A percentile compares a stretch with the other conserved stretches of the same genome.
These are phyloP conservation scores for Lutjanus campechanus DNA, from an alignment of 2,797 vertebrate genomes.

Conservation along the genomic window DNA sequence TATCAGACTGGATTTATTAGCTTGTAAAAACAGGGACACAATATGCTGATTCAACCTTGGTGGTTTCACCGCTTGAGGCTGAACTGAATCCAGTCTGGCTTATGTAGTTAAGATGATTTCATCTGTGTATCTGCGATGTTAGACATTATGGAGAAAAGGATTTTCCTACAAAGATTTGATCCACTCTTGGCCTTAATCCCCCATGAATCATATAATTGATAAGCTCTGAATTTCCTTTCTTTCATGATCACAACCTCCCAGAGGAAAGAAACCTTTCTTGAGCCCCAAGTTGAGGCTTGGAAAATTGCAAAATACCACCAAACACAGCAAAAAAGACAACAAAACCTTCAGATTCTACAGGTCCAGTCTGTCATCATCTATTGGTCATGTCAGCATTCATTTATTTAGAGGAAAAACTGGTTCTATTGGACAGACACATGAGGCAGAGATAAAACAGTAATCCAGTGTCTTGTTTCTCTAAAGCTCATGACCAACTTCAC, in stretches of 20 bases:
- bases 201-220: background rate
- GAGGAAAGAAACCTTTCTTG: background rate
- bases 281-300: background rate
- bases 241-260: background rate
- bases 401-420: background rate
- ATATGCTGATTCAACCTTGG: slow-evolving; percentile 49
- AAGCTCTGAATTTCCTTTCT: background rate
- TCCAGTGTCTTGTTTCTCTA: background rate
- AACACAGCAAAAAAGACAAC: background rate
- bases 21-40: slow-evolving; percentile 39
- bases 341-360: background rate
- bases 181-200: background rate
- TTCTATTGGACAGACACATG: background rate
- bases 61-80: slow-evolving; percentile 40
- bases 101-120: slow-evolving; percentile 32
- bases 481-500: background rate
- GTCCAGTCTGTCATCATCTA: background rate
- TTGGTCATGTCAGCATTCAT: background rate
- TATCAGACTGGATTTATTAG: slow-evolving; percentile 56
- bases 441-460: background rate
- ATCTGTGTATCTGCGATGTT: slow-evolving; percentile 17
- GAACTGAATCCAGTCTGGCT: slow-evolving; percentile 35
- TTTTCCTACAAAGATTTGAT: slow-evolving; percentile 10
- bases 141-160: background rate
- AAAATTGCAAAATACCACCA: background rate